Evolutionary conservation across 2,113 vertebrate genomes (phyloP).

Genomic region (Oreochromis niloticus): DNA sequence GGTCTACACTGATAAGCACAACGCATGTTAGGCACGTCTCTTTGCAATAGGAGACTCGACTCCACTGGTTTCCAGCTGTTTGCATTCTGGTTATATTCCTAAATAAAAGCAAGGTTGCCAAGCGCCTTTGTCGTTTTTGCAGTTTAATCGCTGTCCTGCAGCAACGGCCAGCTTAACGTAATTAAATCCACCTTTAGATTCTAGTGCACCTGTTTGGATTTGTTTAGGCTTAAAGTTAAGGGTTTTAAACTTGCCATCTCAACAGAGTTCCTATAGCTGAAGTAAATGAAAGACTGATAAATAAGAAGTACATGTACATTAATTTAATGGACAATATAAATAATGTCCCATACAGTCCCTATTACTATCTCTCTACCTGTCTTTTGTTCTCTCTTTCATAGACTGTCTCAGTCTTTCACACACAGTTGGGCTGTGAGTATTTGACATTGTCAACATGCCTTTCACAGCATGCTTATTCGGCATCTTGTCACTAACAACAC

Average conservation of each 20-base stretch:
- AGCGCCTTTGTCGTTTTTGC: not conserved
- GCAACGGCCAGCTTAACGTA: not conserved
- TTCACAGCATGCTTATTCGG: not conserved
- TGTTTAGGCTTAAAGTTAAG: not conserved
- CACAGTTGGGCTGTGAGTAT: not conserved
- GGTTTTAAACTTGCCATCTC: not conserved
- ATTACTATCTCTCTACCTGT: not conserved
- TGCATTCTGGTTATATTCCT: not conserved
- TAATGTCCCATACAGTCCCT: not conserved
- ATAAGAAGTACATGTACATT: not conserved
- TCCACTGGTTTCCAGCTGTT: not conserved
- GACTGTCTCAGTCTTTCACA: not conserved
- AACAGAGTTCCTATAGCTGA: not conserved
- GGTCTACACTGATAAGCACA: not conserved
- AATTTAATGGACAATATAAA: not conserved
- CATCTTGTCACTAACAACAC: slow-evolving; percentile 4
- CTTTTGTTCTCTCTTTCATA: not conserved
- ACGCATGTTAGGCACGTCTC: not conserved
- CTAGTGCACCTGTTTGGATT: not conserved
- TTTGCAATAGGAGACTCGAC: no score
- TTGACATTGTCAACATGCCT: slow-evolving; percentile 11
- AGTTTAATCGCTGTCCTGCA: not conserved
- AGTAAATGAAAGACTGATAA: not conserved
- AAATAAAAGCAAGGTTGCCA: not conserved
- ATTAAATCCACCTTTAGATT: not conserved